Conservation (phyloP, 2,888 invertebrate genomes). For the Latrodectus hesperus region DNA sequence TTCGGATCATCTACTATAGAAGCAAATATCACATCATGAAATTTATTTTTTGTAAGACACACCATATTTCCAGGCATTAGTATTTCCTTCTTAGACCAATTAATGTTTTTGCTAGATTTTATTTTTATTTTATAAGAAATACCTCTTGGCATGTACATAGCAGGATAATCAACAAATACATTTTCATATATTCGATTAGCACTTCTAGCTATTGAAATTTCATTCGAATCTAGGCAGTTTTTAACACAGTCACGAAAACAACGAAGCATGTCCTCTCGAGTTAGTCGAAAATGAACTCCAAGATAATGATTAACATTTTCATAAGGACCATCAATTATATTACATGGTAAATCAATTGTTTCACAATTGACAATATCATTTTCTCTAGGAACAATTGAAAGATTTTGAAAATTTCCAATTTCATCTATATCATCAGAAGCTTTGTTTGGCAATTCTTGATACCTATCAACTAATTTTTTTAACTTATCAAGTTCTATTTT, state of each 20-base stretch:
- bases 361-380: slow-evolving; percentile 73
- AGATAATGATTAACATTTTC: slow-evolving; percentile 83
- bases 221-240: not conserved
- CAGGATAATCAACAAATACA: slow-evolving; percentile 18
- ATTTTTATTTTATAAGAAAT: slow-evolving; percentile 41
- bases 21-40: slow-evolving; percentile 81
- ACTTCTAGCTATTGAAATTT: not conserved
- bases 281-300: slow-evolving; percentile 83
- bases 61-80: slow-evolving; percentile 84
- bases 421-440: slow-evolving; percentile 26
- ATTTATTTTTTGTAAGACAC: slow-evolving; percentile 82
- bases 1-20: slow-evolving; percentile 80
- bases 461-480: slow-evolving; percentile 17
- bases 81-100: slow-evolving; percentile 78
- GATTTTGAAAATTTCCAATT: slow-evolving; percentile 73
- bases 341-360: slow-evolving; percentile 78
- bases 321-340: slow-evolving; percentile 81
- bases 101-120: slow-evolving; percentile 5
- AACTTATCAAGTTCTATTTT: slow-evolving; percentile 12
- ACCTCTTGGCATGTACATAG: slow-evolving; percentile 19
- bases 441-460: not conserved
- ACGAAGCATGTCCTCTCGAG: slow-evolving; percentile 87
- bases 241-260: slow-evolving; percentile 79
- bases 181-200: slow-evolving; percentile 6
- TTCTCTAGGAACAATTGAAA: slow-evolving; percentile 74